Base-by-base conservation (phyloP, 2,113 vertebrate species). In the Lycocorax pyrrhopterus region DNA sequence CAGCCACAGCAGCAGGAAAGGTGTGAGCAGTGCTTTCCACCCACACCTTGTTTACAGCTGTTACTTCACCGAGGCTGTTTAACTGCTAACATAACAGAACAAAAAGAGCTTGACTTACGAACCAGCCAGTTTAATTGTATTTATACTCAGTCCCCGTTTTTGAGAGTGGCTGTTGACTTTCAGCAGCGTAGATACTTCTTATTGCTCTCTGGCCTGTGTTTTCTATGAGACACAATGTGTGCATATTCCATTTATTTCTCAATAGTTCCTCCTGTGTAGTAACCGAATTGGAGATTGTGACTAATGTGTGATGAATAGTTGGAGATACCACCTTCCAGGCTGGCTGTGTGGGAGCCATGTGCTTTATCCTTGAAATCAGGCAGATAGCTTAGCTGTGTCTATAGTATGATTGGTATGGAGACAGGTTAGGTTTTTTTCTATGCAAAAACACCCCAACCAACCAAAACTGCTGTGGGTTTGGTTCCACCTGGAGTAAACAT, bases 41-140 rank as follows among this genome's bases (percentile, higher is more conserved):
- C 39, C 77, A 80, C 82, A 49, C 33, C 51, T 90, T 89, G 37
- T 82, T 96, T 95, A 52, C 82, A 84, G 83, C 51, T 95, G 37
- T 74, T 82, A 63, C 56, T 81, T 68, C 15, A 8, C 32, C 22
- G 26, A 47, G 16, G 14, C 60, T 75, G 16, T 90, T 86, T 67
- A 58, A 44, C 37, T 62, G 35, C 58, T 73, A 79, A 21, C 22
- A 6, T 75, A 49, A 64, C 39, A 47, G 89, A 94, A 12, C 4
- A 6, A 26, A 75, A 56, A 14, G 26, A 86, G 11, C n/a, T 67
- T 60, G 59, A 13, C 63, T 80, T 25, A 83, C 78, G 26, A 80
- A 16, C 33, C 12, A 35, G 39, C 55, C 9, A 6, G 3, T 18
- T 58, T 5, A 63, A 16, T 47, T 77, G 25, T 37, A 5, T 85